Conservation (phyloP, 64 coral and sea anemone species). For the Dendrophyllia cribrosa region DNA sequence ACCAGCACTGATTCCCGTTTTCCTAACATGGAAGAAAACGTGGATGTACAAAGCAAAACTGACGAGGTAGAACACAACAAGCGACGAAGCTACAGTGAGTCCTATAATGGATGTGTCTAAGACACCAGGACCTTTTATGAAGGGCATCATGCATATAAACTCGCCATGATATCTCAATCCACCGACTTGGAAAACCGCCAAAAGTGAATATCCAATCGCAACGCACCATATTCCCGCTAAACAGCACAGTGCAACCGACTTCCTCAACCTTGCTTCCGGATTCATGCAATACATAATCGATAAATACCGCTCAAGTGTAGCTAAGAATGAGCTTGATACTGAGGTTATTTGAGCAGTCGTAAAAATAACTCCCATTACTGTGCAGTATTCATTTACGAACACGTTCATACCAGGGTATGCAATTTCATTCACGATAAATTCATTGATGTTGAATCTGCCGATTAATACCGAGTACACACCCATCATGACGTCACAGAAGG, state of each 20-base stretch:
- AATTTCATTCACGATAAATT: constrained; percentile 40
- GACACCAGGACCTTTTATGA: background rate
- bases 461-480: constrained; percentile 62
- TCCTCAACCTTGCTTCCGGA: constrained; percentile 19
- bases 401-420: constrained; percentile 27
- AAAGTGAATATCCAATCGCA: constrained; percentile 30
- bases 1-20: constrained; percentile 25
- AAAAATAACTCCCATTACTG: constrained; percentile 54
- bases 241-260: background rate
- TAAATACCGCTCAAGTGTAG: constrained; percentile 54
- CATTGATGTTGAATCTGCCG: constrained; percentile 56
- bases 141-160: constrained; percentile 69
- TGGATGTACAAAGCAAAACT: constrained; percentile 62
- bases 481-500: constrained; percentile 57
- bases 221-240: constrained; percentile 28
- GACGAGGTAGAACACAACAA: constrained; percentile 40
- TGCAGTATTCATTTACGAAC: constrained; percentile 61
- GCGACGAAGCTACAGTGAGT: constrained; percentile 8
- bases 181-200: constrained; percentile 48
- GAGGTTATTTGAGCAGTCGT: constrained; percentile 47
- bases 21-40: constrained; percentile 38
- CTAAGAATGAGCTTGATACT: constrained; percentile 36
- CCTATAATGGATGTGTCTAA: background rate
- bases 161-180: constrained; percentile 72
- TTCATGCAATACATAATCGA: constrained; percentile 64